phyloP scores from a whole-genome alignment of 2,797 vertebrate species.

The Xenopus petersii region DNA sequence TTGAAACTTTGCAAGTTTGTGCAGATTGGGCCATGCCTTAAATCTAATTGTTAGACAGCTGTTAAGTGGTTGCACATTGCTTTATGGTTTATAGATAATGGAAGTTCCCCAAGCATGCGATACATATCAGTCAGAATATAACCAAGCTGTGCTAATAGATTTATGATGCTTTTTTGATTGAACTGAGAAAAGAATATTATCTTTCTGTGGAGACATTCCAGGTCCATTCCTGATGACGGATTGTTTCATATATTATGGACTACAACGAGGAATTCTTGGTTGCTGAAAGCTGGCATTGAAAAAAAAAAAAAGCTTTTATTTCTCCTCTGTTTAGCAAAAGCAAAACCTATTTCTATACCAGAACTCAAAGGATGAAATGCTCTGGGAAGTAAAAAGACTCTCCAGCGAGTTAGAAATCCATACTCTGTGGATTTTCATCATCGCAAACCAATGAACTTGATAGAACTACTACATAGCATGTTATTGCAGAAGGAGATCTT shows the following conservation, averaged over 20 bases:
- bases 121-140: conserved; percentile 25
- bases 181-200: conserved; percentile 34
- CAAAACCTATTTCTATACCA: not conserved
- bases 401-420: not conserved
- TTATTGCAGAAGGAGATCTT: not conserved
- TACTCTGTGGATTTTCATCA: not conserved
- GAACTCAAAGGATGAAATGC: not conserved
- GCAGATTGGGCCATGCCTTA: conserved; percentile 31
- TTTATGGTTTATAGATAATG: conserved; percentile 17
- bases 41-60: conserved; percentile 36
- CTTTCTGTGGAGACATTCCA: conserved; percentile 23
- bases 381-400: not conserved
- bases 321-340: conserved; percentile 19
- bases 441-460: not conserved
- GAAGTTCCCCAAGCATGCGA: conserved; percentile 6
- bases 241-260: conserved; percentile 37
- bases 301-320: conserved; percentile 15
- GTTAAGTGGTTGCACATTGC: conserved; percentile 34
- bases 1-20: conserved; percentile 37
- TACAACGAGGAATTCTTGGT: conserved; percentile 14
- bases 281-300: conserved; percentile 7
- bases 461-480: not conserved
- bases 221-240: conserved; percentile 38
- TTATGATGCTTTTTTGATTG: conserved; percentile 28
- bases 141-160: conserved; percentile 20